Conservation (phyloP, 2,888 invertebrate species). For the Tromatobia lineatoria region DNA sequence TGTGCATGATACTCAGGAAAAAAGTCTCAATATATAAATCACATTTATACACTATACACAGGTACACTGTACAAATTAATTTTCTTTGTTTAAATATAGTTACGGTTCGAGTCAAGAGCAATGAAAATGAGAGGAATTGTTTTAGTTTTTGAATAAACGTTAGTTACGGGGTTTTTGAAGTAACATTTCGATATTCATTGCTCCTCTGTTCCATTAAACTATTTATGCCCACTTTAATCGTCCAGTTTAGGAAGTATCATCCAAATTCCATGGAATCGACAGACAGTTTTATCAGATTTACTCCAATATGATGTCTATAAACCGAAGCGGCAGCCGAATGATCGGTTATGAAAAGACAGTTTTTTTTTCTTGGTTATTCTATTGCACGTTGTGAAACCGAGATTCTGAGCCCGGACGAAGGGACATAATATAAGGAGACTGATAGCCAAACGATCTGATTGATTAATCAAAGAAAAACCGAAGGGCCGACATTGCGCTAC, state of each 20-base stretch:
- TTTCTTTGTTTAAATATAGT: conserved; percentile 28
- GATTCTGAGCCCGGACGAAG: background rate
- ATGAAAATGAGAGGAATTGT: conserved; percentile 20
- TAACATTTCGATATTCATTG: conserved; percentile 15
- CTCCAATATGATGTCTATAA: background rate
- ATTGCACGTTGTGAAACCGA: conserved; percentile 21
- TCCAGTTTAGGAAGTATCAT: conserved; percentile 1
- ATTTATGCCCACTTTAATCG: conserved; percentile 9
- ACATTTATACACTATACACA: conserved; percentile 69
- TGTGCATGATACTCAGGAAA: conserved; percentile 51
- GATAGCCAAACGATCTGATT: conserved; percentile 18
- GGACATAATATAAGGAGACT: background rate
- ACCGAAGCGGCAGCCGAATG: background rate
- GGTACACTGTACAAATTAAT: conserved; percentile 67
- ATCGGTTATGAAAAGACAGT: background rate
- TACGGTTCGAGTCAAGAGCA: conserved; percentile 14
- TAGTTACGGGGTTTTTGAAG: background rate
- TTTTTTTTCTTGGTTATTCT: background rate
- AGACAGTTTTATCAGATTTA: background rate
- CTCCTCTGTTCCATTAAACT: conserved; percentile 4
- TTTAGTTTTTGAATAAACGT: background rate
- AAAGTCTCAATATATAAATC: conserved; percentile 60
- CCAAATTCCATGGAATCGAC: background rate
- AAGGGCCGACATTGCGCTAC: conserved; percentile 19
- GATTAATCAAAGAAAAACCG: conserved; percentile 3